Conservation (phyloP, 2,888 invertebrate species). For the Galeopsomyia nigrocyanea region DNA sequence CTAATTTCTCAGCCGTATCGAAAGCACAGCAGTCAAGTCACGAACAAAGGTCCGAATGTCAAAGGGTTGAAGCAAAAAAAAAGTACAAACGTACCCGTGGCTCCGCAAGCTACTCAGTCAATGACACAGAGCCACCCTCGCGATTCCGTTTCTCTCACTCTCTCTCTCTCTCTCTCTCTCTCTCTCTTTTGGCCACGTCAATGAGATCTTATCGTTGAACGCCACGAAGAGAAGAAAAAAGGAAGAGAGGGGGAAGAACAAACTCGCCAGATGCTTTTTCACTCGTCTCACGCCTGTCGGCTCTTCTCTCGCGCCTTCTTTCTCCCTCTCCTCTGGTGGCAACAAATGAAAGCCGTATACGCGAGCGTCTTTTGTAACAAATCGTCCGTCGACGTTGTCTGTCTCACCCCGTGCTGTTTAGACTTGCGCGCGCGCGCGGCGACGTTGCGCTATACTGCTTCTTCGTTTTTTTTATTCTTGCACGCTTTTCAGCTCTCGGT, state of each 20-base stretch:
- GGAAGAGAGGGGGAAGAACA: not conserved
- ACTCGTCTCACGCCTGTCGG: not conserved
- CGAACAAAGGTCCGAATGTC: not conserved
- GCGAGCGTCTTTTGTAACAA: conserved; percentile 23
- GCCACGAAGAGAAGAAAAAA: not conserved
- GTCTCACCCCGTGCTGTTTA: not conserved
- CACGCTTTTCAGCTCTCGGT: conserved; percentile 1
- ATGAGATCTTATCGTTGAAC: conserved; percentile 24
- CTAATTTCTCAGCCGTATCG: not conserved
- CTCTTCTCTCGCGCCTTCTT: not conserved
- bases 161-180: too few relatives aligned
- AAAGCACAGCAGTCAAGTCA: conserved; percentile 7
- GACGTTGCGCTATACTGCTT: not conserved
- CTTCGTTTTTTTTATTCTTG: not conserved
- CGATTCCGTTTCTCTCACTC: too few relatives aligned
- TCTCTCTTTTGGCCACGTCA: not conserved
- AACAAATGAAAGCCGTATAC: conserved; percentile 32
- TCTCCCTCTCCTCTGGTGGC: conserved; percentile 7
- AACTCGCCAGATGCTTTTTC: conserved; percentile 31
- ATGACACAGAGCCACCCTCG: too few relatives aligned
- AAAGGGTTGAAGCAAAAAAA: not conserved
- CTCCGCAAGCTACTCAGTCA: too few relatives aligned
- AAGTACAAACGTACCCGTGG: too few relatives aligned
- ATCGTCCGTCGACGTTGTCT: conserved; percentile 23
- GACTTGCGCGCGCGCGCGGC: not conserved